Evolutionary conservation across 2,888 invertebrate species (phyloP), one percentile per base, ranked within the genome.

Genomic region (Dexiosoma caninum): DNA sequence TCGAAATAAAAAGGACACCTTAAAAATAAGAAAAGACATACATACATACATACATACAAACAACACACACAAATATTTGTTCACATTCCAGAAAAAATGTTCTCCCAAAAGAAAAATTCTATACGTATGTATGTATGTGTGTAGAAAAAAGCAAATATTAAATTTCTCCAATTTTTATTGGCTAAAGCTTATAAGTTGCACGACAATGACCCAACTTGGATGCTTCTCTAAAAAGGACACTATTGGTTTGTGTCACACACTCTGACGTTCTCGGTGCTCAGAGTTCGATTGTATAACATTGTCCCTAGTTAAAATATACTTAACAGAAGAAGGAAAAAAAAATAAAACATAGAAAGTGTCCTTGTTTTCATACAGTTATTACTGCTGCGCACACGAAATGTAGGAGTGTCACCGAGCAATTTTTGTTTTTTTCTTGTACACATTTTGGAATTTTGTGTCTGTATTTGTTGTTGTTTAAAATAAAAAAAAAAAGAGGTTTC

Each of bases 141-240:
- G 19, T 16, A 35, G 32, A 55, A 21, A 53, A 70, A 70, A 64
- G 27, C 32, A 70, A 71, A 71, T 57, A 77, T 64, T 70, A 71
- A 59, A 60, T 74, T 81, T 69, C 81, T 81, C 57, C 77, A 81
- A 81, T 81, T 85, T 84, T 85, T 85, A 85, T 84, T 85, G 85
- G 85, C 81, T 83, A 83, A 83, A 85, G 83, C 84, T 84, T 84
- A 82, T 81, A 78, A 83, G 83, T 81, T 74, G 76, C 59, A 81
- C 83, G 84, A 83, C 84, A 83, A 83, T 85, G 85, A 84, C 85
- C 84, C 82, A 84, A 83, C 83, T 83, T 83, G 83, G 82, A 81
- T 82, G 83, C 83, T 83, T 81, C 81, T 78, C 77, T 77, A 69
- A 77, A 79, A 84, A 82, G 84, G 84, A 85, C 85, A 85, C 85